These are phyloP conservation scores for Nipponia nippon DNA, from an alignment of 2,113 vertebrate species.

Conservation along the genomic window DNA sequence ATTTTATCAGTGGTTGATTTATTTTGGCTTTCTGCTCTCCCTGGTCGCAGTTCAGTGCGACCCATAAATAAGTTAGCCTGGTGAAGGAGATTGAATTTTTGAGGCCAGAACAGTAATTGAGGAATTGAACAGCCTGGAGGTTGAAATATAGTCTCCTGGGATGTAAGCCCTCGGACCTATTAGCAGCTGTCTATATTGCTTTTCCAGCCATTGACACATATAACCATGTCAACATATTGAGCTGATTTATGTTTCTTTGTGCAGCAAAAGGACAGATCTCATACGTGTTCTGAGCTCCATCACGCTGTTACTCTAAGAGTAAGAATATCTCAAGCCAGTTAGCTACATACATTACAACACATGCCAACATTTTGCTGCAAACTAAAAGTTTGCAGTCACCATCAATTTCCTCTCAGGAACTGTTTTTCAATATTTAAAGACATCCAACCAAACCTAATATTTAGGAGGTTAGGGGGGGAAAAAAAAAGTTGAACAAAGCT, in stretches of 20 bases:
- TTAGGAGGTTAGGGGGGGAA: background rate
- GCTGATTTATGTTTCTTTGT: background rate
- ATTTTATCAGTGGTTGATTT: slow-evolving; percentile 28
- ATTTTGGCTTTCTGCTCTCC: background rate
- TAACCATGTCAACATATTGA: background rate
- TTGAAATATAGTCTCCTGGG: background rate
- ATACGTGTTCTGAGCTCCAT: fast-evolving
- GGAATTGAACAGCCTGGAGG: slow-evolving; percentile 25
- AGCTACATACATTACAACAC: background rate
- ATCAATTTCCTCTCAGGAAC: background rate
- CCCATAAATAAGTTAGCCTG: slow-evolving; percentile 34
- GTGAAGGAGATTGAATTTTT: slow-evolving; percentile 53
- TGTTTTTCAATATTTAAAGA: background rate
- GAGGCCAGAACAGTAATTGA: slow-evolving; percentile 29
- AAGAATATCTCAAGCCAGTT: background rate
- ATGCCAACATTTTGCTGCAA: background rate
- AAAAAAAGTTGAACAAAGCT: background rate
- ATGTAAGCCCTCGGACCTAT: background rate
- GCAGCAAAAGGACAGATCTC: background rate
- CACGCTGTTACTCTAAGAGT: fast-evolving
- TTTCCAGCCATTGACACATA: background rate
- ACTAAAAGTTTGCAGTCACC: background rate
- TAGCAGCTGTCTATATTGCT: slow-evolving; percentile 21
- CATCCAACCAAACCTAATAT: background rate
- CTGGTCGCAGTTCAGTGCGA: background rate